Conservation (phyloP, 2,888 invertebrate genomes). For the Formica aserva region DNA sequence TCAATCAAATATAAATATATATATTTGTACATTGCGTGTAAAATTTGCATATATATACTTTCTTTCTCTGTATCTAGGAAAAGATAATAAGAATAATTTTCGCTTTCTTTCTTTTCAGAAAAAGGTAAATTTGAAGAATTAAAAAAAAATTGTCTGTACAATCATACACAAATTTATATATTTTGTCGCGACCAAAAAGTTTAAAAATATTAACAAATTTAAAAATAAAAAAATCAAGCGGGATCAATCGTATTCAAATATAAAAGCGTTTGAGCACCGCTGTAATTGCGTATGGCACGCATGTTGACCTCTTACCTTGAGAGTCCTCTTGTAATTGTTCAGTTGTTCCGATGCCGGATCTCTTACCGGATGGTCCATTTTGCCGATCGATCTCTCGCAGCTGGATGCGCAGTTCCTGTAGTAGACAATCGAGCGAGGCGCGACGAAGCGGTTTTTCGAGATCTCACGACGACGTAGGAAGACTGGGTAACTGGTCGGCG, state of each 20-base stretch:
- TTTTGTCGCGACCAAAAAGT: no score
- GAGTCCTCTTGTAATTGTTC: slow-evolving; percentile 87
- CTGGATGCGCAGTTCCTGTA: slow-evolving; percentile 38
- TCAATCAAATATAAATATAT: background rate
- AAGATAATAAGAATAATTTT: no score
- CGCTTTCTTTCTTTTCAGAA: no score
- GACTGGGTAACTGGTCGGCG: slow-evolving; percentile 63
- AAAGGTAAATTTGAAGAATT: no score
- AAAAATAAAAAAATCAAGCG: no score
- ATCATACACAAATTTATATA: no score
- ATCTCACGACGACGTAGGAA: slow-evolving; percentile 36
- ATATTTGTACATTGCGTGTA: background rate
- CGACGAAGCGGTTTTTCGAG: background rate
- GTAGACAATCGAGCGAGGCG: background rate
- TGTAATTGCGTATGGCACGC: background rate
- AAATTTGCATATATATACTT: background rate
- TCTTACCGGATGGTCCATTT: slow-evolving; percentile 86
- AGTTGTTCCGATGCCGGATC: slow-evolving; percentile 90
- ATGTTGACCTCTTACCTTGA: slow-evolving; percentile 86
- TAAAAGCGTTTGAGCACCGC: slow-evolving; percentile 12
- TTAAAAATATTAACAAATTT: no score
- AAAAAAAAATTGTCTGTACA: no score
- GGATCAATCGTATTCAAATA: no score
- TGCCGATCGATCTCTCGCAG: background rate
- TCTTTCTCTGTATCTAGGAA: no score